Evolutionary conservation across 1,140 invertebrate genomes (phyloP), one percentile per base, ranked within the genome.

Genomic region (Atta cephalotes): DNA sequence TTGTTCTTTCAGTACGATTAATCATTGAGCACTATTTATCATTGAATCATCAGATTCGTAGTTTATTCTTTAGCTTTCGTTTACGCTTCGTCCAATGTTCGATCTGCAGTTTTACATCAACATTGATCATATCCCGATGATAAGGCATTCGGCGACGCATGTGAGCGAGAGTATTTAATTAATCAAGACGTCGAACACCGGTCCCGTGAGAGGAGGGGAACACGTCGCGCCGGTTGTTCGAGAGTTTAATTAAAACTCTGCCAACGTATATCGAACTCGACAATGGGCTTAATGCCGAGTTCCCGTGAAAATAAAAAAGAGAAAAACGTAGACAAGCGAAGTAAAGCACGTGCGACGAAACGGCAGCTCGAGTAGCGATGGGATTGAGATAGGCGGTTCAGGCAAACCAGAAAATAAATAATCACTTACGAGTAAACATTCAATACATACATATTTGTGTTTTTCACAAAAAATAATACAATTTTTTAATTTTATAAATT

Each of bases 161-260:
- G 28, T 80, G 25, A 51, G 60, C 25, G 3, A 4, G 39, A 28
- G 25, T 14, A 25, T 31, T 49, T 62, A 82, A 82, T 82, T 74
- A 74, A 82, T 82, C 49, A 39, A 68, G 39, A 82, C 16, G 25
- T 82, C 39, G 79, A 60, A 51, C 35, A 70, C 2, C 31, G 9
- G 28, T 28, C 16, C 7, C 49, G 14, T 16, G 53, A 12, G 35
- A 56, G 28, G 14, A 12, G 5, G 28, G 9, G 3, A 3, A 70
- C 28, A 63, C 28, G 49, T 1, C n/a, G n/a, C 7, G 56, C n/a
- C 14, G 49, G 21, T 35, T 28, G 45, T 66, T 25, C 39, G 21
- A 18, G 45, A n/a, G 79, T 82, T 82, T 72, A 71, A 82, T 82
- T 82, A 82, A 82, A 82, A 72, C 79, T 71, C 79, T 60, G 25